Evolutionary conservation across 2,113 vertebrate species (phyloP).

Genomic region (Carollia perspicillata): DNA sequence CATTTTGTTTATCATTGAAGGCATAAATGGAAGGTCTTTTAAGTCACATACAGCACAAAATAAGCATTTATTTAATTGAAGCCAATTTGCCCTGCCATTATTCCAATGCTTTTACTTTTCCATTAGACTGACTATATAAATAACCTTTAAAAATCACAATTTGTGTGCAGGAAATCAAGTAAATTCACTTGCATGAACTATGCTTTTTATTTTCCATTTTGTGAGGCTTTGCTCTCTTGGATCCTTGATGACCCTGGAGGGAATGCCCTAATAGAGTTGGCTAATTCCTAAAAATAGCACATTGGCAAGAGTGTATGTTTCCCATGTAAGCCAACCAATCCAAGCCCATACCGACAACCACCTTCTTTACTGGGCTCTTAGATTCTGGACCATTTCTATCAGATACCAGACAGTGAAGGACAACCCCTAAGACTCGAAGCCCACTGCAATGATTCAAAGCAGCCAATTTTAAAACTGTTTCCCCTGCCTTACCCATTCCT

Average conservation of each 20-base stretch:
- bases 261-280: fast-evolving
- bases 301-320: background rate
- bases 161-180: background rate
- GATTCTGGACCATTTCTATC: background rate
- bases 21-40: constrained; percentile 12
- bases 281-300: background rate
- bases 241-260: background rate
- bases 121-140: background rate
- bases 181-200: background rate
- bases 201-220: background rate
- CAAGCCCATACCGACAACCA: background rate
- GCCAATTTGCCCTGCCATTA: background rate
- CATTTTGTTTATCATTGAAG: constrained; percentile 59
- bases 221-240: background rate
- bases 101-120: background rate
- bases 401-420: background rate
- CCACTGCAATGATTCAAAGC: background rate
- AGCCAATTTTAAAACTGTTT: background rate
- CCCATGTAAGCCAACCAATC: background rate
- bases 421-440: background rate
- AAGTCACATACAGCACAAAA: background rate
- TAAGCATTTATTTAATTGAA: background rate
- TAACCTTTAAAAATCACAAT: background rate
- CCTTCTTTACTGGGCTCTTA: background rate
- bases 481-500: background rate